Percentiles rank a stretch among this genome's conserved stretches.
Evolutionary conservation across 2,888 invertebrate genomes (phyloP).

Genomic region (Napeogenes inachia): DNA sequence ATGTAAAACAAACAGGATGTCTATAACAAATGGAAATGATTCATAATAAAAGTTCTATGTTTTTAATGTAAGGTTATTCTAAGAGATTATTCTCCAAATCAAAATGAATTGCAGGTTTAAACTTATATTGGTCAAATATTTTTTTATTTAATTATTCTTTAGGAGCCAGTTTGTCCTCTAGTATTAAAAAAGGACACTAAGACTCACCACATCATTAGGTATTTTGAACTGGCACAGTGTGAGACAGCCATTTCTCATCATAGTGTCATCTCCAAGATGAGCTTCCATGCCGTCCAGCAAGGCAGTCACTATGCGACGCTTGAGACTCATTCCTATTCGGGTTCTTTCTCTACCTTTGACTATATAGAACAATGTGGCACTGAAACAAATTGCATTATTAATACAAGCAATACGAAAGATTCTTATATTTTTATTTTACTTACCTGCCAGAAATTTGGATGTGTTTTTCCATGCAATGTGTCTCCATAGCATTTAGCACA

Average conservation of each 20-base stretch:
- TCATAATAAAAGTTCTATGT: no score
- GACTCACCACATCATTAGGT: constrained; percentile 92
- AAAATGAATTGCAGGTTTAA: no score
- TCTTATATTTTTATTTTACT: constrained; percentile 16
- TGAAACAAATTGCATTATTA: constrained; percentile 46
- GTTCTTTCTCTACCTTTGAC: constrained; percentile 90
- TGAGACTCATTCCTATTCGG: constrained; percentile 83
- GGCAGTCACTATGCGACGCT: constrained; percentile 87
- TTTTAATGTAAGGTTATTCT: no score
- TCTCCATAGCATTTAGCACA: constrained; percentile 93
- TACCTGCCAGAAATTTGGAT: constrained; percentile 96
- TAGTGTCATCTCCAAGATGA: constrained; percentile 90
- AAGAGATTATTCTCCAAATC: no score
- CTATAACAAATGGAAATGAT: no score
- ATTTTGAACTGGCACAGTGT: constrained; percentile 96
- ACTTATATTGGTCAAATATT: no score
- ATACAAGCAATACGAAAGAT: not conserved
- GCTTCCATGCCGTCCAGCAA: constrained; percentile 93
- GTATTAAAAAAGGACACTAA: not conserved
- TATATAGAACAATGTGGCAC: constrained; percentile 96
- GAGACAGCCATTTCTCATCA: constrained; percentile 97
- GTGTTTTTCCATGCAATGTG: constrained; percentile 89
- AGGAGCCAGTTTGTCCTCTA: not conserved
- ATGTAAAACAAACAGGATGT: no score
- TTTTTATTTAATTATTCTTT: not conserved